Percentiles rank a stretch among this genome's conserved stretches.
phyloP scores from a whole-genome alignment of 2,113 vertebrate genomes.

The Tretioscincus oriximinensis region DNA sequence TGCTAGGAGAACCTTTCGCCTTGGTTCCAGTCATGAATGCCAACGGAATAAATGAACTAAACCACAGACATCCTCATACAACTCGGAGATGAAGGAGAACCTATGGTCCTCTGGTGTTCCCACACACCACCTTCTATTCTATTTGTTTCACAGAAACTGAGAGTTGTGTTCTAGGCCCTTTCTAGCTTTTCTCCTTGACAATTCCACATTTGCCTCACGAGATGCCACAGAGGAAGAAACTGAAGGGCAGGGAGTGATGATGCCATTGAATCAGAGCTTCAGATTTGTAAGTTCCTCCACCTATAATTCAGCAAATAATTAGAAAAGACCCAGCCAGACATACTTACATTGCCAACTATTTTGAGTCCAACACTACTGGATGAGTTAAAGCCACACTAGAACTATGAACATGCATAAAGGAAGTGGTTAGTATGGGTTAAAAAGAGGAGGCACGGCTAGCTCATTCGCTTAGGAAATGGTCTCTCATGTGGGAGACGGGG shows the following conservation, averaged over 20 bases:
- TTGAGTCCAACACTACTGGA: constrained; percentile 64
- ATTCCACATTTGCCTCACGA: background rate
- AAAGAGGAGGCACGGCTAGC: too few species aligned
- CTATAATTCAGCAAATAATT: background rate
- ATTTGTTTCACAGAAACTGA: background rate
- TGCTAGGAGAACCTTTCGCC: too few species aligned
- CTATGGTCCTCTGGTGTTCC: background rate
- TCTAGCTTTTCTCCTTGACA: background rate
- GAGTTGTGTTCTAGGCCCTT: too few species aligned
- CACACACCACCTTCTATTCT: too few species aligned
- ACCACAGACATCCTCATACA: background rate
- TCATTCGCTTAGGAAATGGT: too few species aligned
- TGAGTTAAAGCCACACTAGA: constrained; percentile 75
- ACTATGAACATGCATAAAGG: constrained; percentile 71
- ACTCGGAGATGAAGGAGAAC: too few species aligned
- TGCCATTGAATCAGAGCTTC: background rate
- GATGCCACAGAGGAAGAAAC: background rate
- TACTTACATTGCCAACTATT: constrained; percentile 75
- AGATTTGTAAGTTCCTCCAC: background rate
- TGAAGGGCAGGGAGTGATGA: background rate
- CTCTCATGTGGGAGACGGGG: too few species aligned
- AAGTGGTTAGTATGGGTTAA: constrained; percentile 33
- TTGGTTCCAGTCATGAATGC: too few species aligned
- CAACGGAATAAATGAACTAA: too few species aligned
- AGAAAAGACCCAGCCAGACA: background rate